These are phyloP conservation scores for Ochlodes sylvanus DNA, from an alignment of 2,888 invertebrate species.

Conservation along the genomic window DNA sequence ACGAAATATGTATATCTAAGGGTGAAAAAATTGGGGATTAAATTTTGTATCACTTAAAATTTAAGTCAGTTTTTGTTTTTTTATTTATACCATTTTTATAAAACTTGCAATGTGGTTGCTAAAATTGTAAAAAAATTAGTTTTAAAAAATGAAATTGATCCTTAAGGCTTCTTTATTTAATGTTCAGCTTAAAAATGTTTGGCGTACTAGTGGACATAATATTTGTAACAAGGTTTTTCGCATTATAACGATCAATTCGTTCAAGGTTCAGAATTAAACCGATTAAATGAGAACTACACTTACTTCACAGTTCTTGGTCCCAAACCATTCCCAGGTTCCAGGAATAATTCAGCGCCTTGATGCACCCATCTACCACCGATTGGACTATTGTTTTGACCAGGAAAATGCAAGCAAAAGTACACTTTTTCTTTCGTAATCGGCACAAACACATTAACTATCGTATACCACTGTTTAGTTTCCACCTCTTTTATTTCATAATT, in stretches of 20 bases:
- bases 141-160: too few relatives aligned
- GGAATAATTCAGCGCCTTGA: slow-evolving; percentile 75
- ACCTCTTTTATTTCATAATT: slow-evolving; percentile 73
- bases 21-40: too few relatives aligned
- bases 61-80: too few relatives aligned
- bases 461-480: slow-evolving; percentile 60
- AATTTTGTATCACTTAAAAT: too few relatives aligned
- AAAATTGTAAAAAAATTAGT: too few relatives aligned
- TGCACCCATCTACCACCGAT: slow-evolving; percentile 78
- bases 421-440: slow-evolving; percentile 60
- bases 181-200: too few relatives aligned
- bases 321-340: slow-evolving; percentile 56
- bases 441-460: slow-evolving; percentile 61
- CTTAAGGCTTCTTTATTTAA: too few relatives aligned
- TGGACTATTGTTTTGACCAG: slow-evolving; percentile 55
- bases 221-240: not conserved
- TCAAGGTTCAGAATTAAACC: slow-evolving; percentile 1
- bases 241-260: not conserved
- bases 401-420: slow-evolving; percentile 68
- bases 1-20: too few relatives aligned
- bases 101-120: too few relatives aligned
- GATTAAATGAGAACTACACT: slow-evolving; percentile 3
- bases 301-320: slow-evolving; percentile 2
- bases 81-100: too few relatives aligned
- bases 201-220: not conserved